Evolutionary conservation across 2,113 vertebrate species (phyloP).

Genomic region (Colius striatus): DNA sequence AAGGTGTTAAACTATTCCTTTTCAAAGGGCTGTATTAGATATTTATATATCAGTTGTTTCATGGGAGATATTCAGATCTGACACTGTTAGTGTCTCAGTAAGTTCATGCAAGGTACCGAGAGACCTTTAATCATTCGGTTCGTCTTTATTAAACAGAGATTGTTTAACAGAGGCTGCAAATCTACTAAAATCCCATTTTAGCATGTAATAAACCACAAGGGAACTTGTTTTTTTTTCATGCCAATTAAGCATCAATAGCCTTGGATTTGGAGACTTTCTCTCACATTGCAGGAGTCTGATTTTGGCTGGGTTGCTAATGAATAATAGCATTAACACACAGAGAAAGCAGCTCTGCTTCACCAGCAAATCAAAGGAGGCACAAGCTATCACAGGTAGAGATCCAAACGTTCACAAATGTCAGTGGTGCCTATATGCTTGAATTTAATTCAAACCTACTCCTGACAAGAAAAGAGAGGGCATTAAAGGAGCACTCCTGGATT

Average conservation of each 20-base stretch:
- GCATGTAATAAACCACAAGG: background rate
- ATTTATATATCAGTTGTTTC: background rate
- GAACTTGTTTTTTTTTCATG: background rate
- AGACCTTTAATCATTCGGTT: background rate
- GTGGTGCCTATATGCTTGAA: background rate
- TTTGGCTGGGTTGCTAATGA: background rate
- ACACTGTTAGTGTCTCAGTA: background rate
- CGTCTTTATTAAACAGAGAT: slow-evolving; percentile 11
- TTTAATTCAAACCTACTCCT: background rate
- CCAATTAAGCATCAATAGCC: background rate
- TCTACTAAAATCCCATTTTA: background rate
- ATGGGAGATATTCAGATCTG: background rate
- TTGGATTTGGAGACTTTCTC: background rate
- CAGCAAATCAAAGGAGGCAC: background rate
- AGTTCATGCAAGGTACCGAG: background rate
- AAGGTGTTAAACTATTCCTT: background rate
- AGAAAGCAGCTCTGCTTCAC: background rate
- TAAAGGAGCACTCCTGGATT: background rate
- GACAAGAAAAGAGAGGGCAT: background rate
- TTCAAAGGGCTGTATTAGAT: background rate
- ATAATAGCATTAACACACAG: background rate
- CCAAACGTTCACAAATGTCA: background rate
- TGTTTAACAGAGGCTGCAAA: slow-evolving; percentile 8
- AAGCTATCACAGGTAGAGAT: background rate
- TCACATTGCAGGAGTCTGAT: background rate